Conservation (phyloP, 2,888 invertebrate species). For the Phyto melanocephala region DNA sequence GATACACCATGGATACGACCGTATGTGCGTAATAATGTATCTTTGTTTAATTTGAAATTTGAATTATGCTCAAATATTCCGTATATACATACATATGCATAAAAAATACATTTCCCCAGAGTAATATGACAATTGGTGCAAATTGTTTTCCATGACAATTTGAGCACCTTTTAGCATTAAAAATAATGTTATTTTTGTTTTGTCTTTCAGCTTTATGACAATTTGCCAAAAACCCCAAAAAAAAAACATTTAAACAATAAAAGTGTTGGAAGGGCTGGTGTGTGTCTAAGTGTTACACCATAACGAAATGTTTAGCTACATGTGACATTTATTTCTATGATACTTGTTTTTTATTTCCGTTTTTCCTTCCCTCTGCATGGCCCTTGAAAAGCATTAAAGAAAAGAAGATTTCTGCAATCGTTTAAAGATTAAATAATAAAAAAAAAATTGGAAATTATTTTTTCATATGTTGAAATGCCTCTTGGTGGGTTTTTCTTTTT, state of each 20-base stretch:
- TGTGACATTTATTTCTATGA: slow-evolving; percentile 72
- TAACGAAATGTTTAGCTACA: slow-evolving; percentile 65
- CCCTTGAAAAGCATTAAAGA: background rate
- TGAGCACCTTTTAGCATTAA: slow-evolving; percentile 40
- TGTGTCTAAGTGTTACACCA: slow-evolving; percentile 16
- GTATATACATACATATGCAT: background rate
- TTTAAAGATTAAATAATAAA: slow-evolving; percentile 54
- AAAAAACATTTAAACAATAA: slow-evolving; percentile 56
- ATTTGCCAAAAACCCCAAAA: slow-evolving; percentile 48
- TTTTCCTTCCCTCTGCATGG: background rate
- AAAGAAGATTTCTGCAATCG: slow-evolving; percentile 67
- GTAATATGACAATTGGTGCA: slow-evolving; percentile 54
- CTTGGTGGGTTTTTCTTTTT: slow-evolving; percentile 35
- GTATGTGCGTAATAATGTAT: no score
- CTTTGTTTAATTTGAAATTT: no score
- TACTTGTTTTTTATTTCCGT: slow-evolving; percentile 38
- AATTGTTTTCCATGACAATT: slow-evolving; percentile 61
- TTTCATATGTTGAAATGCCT: slow-evolving; percentile 51
- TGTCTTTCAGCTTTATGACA: no score
- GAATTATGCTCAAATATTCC: no score
- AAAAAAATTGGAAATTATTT: slow-evolving; percentile 60
- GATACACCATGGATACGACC: no score
- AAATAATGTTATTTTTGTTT: no score
- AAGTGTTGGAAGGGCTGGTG: slow-evolving; percentile 13
- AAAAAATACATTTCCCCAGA: slow-evolving; percentile 27